phyloP scores from a whole-genome alignment of 2,888 invertebrate genomes.

The Platynereis dumerilii region DNA sequence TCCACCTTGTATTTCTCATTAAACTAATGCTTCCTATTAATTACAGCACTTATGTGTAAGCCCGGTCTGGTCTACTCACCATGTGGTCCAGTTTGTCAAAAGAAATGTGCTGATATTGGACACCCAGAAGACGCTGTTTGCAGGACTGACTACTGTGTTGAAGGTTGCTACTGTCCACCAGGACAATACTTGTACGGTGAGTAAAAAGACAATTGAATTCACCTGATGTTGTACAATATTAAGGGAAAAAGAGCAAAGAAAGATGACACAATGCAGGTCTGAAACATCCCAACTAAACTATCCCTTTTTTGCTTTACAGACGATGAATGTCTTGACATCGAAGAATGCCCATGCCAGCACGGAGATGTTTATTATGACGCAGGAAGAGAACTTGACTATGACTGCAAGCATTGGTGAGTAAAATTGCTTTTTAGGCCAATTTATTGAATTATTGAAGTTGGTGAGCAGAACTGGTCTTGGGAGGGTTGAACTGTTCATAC shows the following conservation, averaged over 20 bases:
- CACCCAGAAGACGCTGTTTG: constrained; percentile 41
- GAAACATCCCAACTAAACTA: too few relatives aligned
- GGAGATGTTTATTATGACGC: background rate
- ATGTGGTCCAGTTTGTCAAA: constrained; percentile 82
- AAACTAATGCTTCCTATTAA: too few relatives aligned
- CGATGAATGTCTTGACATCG: background rate
- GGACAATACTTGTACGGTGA: constrained; percentile 42
- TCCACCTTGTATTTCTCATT: too few relatives aligned
- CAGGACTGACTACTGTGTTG: constrained; percentile 41
- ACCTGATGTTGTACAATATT: too few relatives aligned
- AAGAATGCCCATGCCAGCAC: background rate
- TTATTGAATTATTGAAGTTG: too few relatives aligned
- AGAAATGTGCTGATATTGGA: constrained; percentile 70
- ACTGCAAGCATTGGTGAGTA: constrained; percentile 3
- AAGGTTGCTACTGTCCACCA: constrained; percentile 55
- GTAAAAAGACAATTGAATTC: too few relatives aligned
- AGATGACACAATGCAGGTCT: too few relatives aligned
- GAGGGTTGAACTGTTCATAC: too few relatives aligned
- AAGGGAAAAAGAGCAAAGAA: too few relatives aligned
- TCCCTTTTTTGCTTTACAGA: too few relatives aligned
- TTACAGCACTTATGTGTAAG: constrained; percentile 85
- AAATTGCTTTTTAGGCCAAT: too few relatives aligned
- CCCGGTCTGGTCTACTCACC: constrained; percentile 80
- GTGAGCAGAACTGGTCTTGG: too few relatives aligned
- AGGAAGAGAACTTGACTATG: background rate